Percentiles rank a stretch among this genome's conserved stretches.
phyloP scores from a whole-genome alignment of 2,888 invertebrate genomes.

The Aromia moschata region DNA sequence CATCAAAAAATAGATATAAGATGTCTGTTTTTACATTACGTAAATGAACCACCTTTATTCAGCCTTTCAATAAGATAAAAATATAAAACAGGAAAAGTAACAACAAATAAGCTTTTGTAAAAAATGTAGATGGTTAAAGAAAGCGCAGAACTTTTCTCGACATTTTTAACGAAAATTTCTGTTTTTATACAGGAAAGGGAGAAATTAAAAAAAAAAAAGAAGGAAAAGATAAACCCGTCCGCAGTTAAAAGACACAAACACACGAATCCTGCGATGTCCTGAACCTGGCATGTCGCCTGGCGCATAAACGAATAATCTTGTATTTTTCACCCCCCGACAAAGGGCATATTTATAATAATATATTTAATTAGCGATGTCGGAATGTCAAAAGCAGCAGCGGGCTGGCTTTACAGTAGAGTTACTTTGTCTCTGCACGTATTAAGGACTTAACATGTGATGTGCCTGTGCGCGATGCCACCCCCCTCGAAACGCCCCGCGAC shows the following conservation, averaged over 20 bases:
- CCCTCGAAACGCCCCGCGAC: slow-evolving; percentile 36
- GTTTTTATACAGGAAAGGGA: neutral
- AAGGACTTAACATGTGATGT: slow-evolving; percentile 56
- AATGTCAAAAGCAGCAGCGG: slow-evolving; percentile 59
- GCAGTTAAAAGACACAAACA: slow-evolving; percentile 27
- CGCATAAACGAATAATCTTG: slow-evolving; percentile 57
- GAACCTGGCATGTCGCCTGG: slow-evolving; percentile 46
- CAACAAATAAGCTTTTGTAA: too few species aligned
- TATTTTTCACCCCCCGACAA: slow-evolving; percentile 53
- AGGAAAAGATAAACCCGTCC: slow-evolving; percentile 31
- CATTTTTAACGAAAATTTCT: too few species aligned
- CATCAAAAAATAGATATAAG: too few species aligned
- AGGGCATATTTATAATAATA: slow-evolving; percentile 61
- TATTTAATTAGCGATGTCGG: slow-evolving; percentile 61
- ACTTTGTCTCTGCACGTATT: slow-evolving; percentile 58
- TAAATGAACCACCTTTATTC: too few species aligned
- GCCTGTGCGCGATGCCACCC: slow-evolving; percentile 50
- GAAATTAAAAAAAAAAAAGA: neutral
- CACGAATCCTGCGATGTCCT: slow-evolving; percentile 31
- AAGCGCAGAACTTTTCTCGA: too few species aligned
- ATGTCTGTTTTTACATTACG: too few species aligned
- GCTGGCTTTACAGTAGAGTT: slow-evolving; percentile 60
- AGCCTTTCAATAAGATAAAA: too few species aligned
- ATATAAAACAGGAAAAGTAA: too few species aligned
- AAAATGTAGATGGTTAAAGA: too few species aligned